These are phyloP conservation scores for Ageneiosus marmoratus DNA, from an alignment of 2,113 vertebrate genomes.

Conservation along the genomic window DNA sequence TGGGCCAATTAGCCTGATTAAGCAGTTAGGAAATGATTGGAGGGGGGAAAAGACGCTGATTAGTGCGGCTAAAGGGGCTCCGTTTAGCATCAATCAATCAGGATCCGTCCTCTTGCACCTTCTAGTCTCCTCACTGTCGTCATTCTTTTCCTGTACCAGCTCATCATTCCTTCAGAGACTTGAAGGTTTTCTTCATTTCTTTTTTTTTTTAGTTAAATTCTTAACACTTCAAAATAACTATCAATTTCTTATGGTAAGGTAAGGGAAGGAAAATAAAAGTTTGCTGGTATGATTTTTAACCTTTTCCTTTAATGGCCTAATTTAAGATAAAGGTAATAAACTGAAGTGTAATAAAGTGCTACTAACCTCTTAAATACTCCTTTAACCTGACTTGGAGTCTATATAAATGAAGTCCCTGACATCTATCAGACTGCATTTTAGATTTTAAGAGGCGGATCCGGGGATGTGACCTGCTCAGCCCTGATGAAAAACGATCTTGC, in stretches of 20 bases:
- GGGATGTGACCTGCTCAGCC: slow-evolving; percentile 42
- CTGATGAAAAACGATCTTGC: slow-evolving; percentile 43
- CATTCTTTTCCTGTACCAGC: slow-evolving; percentile 36
- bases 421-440: neutral
- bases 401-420: neutral
- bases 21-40: slow-evolving; percentile 73
- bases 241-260: neutral
- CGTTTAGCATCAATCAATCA: slow-evolving; percentile 65
- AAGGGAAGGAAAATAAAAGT: neutral
- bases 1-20: slow-evolving; percentile 70
- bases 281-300: too few relatives aligned
- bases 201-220: neutral
- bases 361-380: neutral
- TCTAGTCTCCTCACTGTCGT: neutral
- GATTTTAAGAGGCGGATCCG: neutral
- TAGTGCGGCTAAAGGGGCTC: slow-evolving; percentile 53
- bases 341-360: neutral
- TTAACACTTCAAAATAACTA: neutral
- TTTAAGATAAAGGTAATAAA: neutral
- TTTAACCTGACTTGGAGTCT: neutral
- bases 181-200: neutral
- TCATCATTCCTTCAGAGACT: neutral
- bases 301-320: neutral
- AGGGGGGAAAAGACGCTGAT: slow-evolving; percentile 55
- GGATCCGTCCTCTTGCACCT: slow-evolving; percentile 39